Conservation (phyloP, 2,888 invertebrate genomes). For the Mayetiola destructor region DNA sequence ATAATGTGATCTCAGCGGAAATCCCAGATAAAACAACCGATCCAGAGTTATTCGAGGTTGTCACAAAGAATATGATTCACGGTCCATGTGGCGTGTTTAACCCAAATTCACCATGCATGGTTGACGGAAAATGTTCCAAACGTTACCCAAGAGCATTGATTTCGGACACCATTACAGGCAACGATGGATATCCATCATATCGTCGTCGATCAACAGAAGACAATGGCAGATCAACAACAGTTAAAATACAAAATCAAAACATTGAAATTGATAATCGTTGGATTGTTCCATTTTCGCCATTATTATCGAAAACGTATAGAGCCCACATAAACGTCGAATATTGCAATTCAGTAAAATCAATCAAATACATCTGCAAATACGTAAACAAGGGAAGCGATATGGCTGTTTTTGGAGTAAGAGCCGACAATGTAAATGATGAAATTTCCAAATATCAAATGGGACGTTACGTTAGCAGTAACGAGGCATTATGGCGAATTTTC, state of each 20-base stretch:
- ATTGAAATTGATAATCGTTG: conserved; percentile 25
- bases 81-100: conserved; percentile 28
- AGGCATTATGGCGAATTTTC: conserved; percentile 21
- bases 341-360: conserved; percentile 31
- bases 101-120: conserved; percentile 29
- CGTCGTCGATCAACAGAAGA: conserved; percentile 22
- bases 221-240: conserved; percentile 20
- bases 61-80: conserved; percentile 26
- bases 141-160: conserved; percentile 22
- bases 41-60: conserved; percentile 22
- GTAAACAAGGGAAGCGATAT: conserved; percentile 32
- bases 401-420: conserved; percentile 25
- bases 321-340: conserved; percentile 31
- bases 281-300: conserved; percentile 28
- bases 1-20: conserved; percentile 19
- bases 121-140: conserved; percentile 26
- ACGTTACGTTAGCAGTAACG: conserved; percentile 24
- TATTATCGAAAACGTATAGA: conserved; percentile 24
- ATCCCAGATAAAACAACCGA: conserved; percentile 24
- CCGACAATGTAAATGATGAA: conserved; percentile 20
- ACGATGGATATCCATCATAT: conserved; percentile 27
- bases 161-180: conserved; percentile 23
- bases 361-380: conserved; percentile 34
- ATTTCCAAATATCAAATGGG: conserved; percentile 18
- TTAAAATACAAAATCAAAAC: conserved; percentile 17